Percentiles rank a stretch among this genome's conserved stretches.
Evolutionary conservation across 2,888 invertebrate species (phyloP).

Genomic region (Drosophila percnosoma): DNA sequence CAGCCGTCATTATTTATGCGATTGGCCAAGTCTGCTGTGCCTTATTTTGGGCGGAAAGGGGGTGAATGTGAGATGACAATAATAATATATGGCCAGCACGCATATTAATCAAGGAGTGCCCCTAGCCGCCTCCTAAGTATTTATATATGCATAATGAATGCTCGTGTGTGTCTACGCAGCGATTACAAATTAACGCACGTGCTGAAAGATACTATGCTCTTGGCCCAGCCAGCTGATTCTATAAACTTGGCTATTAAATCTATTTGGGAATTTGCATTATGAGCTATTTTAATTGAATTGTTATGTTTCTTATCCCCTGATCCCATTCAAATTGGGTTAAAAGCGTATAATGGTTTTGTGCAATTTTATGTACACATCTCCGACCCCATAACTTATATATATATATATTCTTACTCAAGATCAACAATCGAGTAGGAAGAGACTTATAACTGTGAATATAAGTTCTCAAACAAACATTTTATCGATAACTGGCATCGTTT

Average conservation of each 20-base stretch:
- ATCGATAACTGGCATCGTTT: not conserved
- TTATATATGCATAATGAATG: constrained; percentile 23
- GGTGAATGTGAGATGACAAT: constrained; percentile 26
- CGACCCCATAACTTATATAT: not conserved
- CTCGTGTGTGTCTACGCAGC: constrained; percentile 16
- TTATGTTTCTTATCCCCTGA: not conserved
- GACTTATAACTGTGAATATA: not conserved
- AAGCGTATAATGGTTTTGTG: not conserved
- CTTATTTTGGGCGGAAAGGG: constrained; percentile 7
- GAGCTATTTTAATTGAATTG: constrained; percentile 16
- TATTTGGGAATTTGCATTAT: constrained; percentile 12
- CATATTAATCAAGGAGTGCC: constrained; percentile 62
- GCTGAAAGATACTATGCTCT: not conserved
- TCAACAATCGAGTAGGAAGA: no score
- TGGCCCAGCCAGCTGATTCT: not conserved
- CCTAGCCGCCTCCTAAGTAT: not conserved
- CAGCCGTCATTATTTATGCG: constrained; percentile 41
- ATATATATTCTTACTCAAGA: not conserved
- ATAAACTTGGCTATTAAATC: not conserved
- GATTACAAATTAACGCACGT: constrained; percentile 25
- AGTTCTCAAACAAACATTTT: not conserved
- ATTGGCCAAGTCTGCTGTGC: constrained; percentile 1
- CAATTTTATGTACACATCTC: not conserved
- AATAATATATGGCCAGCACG: constrained; percentile 64
- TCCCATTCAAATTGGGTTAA: not conserved